Conservation (phyloP, 1,140 invertebrate genomes). For the Drosophila persimilis region DNA sequence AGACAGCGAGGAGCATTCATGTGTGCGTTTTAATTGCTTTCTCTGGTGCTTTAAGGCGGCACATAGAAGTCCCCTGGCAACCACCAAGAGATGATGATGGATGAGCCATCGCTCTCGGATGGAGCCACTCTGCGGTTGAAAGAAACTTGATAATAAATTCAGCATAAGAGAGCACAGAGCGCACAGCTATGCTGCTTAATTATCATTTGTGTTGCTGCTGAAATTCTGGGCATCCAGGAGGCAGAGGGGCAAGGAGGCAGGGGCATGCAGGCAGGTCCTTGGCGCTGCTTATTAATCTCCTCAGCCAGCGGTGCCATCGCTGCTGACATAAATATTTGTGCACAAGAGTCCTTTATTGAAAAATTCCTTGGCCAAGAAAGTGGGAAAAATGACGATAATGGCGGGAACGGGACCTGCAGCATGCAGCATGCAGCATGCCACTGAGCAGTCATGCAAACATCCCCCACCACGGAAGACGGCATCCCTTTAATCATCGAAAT, state of each 20-base stretch:
- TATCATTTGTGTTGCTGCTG: slow-evolving; percentile 13
- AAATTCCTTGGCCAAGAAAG: slow-evolving; percentile 49
- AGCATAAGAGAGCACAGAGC: background rate
- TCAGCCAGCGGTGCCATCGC: slow-evolving; percentile 19
- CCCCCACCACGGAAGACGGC: background rate
- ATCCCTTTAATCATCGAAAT: background rate
- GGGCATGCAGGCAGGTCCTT: slow-evolving; percentile 7
- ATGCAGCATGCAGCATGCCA: slow-evolving; percentile 43
- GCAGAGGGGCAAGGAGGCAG: slow-evolving; percentile 15
- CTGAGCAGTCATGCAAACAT: slow-evolving; percentile 31
- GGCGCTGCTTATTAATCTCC: slow-evolving; percentile 60
- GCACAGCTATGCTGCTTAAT: slow-evolving; percentile 23
- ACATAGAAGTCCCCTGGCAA: slow-evolving; percentile 21
- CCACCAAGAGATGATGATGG: slow-evolving; percentile 25
- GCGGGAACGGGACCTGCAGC: slow-evolving; percentile 11
- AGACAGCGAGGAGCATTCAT: slow-evolving; percentile 7
- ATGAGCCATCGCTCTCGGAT: slow-evolving; percentile 22
- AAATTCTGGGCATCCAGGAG: slow-evolving; percentile 16
- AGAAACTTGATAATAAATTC: slow-evolving; percentile 9
- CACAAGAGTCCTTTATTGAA: slow-evolving; percentile 50
- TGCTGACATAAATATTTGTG: slow-evolving; percentile 40
- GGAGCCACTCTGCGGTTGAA: background rate
- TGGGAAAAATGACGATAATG: slow-evolving; percentile 35
- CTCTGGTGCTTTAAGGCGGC: slow-evolving; percentile 12
- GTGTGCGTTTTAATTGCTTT: slow-evolving; percentile 63